Evolutionary conservation across 2,888 invertebrate genomes (phyloP).

Genomic region (Euclidia mi): DNA sequence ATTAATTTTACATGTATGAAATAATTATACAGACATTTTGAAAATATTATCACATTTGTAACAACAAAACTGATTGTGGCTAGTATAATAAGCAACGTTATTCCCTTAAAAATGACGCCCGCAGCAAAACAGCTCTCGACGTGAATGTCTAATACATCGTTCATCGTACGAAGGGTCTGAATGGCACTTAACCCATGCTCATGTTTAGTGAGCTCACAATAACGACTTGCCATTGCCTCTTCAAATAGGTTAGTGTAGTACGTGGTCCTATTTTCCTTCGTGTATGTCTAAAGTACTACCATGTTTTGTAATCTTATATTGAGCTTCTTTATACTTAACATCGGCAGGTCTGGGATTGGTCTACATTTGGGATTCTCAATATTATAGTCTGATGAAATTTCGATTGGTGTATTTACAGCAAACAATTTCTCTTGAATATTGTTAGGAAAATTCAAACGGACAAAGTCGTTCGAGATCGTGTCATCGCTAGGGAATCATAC

Average conservation of each 20-base stretch:
- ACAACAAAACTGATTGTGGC: neutral
- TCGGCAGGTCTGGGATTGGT: no score
- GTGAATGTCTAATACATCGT: constrained; percentile 23
- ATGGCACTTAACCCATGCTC: constrained; percentile 33
- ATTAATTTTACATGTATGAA: no score
- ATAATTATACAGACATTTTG: no score
- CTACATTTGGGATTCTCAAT: no score
- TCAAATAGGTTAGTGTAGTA: constrained; percentile 24
- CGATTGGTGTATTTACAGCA: no score
- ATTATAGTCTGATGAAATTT: no score
- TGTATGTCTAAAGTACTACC: no score
- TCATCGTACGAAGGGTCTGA: constrained; percentile 17
- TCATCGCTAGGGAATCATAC: neutral
- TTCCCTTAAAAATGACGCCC: neutral
- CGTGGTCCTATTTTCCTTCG: constrained; percentile 15
- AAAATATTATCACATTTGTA: no score
- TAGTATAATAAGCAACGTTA: neutral
- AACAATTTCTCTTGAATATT: no score
- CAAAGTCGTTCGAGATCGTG: neutral
- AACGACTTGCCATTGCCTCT: constrained; percentile 33
- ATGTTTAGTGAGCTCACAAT: constrained; percentile 39
- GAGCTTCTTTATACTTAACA: no score
- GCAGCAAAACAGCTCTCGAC: constrained; percentile 11
- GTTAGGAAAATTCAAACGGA: neutral
- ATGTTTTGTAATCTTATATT: no score